phyloP scores from a whole-genome alignment of 64 coral and sea anemone species.

The Montipora efflorescens region DNA sequence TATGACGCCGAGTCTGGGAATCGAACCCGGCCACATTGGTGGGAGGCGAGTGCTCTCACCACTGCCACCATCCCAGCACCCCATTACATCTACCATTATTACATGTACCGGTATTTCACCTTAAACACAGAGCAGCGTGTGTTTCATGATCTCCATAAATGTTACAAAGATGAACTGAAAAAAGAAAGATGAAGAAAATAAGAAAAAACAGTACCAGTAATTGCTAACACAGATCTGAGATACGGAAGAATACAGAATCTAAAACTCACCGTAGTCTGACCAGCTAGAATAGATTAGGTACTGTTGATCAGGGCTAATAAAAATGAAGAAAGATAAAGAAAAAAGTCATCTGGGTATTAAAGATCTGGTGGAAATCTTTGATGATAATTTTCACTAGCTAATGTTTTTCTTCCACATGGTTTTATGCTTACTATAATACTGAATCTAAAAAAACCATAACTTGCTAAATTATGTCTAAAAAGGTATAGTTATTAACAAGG shows the following conservation, averaged over 20 bases:
- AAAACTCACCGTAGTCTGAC: slow-evolving; percentile 87
- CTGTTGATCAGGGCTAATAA: slow-evolving; percentile 89
- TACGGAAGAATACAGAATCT: no score
- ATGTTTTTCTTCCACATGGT: background rate
- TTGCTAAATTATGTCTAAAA: no score
- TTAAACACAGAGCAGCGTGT: slow-evolving; percentile 87
- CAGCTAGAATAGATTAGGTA: slow-evolving; percentile 98
- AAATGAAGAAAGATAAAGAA: background rate
- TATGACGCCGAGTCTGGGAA: no score
- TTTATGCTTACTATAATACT: no score
- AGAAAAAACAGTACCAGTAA: background rate
- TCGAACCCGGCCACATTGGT: no score
- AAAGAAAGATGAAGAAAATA: background rate
- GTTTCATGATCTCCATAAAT: slow-evolving; percentile 89
- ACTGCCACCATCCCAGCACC: no score
- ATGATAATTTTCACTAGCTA: no score
- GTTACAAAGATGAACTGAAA: slow-evolving; percentile 97
- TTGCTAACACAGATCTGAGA: no score
- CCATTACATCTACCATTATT: background rate
- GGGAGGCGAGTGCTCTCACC: no score
- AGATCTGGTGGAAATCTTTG: background rate
- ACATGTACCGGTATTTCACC: slow-evolving; percentile 35
- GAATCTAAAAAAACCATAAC: no score
- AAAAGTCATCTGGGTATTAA: background rate
- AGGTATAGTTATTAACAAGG: no score